phyloP scores from a whole-genome alignment of 2,888 invertebrate genomes.

The Diarsia brunnea region DNA sequence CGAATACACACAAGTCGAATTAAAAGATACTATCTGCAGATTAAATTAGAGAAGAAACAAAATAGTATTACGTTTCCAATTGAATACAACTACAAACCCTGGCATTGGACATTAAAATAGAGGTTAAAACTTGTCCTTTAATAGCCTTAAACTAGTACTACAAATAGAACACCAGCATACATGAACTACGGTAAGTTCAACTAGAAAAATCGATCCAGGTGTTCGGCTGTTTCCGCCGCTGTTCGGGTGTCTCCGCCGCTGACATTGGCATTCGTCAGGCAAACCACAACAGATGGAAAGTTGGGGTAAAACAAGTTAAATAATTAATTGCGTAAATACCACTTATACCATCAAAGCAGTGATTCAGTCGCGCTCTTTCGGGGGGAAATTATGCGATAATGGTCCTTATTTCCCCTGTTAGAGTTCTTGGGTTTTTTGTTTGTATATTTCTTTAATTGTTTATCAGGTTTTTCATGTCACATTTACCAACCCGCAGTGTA shows the following conservation, averaged over 20 bases:
- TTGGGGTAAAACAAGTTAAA: slow-evolving; percentile 64
- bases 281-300: slow-evolving; percentile 53
- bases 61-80: not conserved
- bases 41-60: not conserved
- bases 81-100: slow-evolving; percentile 29
- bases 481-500: too few relatives aligned
- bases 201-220: slow-evolving; percentile 82
- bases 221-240: slow-evolving; percentile 71
- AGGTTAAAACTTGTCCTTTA: slow-evolving; percentile 56
- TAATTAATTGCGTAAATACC: slow-evolving; percentile 63
- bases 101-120: slow-evolving; percentile 39
- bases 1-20: slow-evolving; percentile 14
- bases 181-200: slow-evolving; percentile 80
- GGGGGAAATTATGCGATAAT: slow-evolving; percentile 15
- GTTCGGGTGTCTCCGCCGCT: slow-evolving; percentile 69
- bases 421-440: not conserved
- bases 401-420: slow-evolving; percentile 9
- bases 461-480: not conserved
- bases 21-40: slow-evolving; percentile 32
- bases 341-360: slow-evolving; percentile 57
- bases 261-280: slow-evolving; percentile 71
- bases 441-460: not conserved
- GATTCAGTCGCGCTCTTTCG: slow-evolving; percentile 19
- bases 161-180: slow-evolving; percentile 70
- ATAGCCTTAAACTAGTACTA: slow-evolving; percentile 74